These are phyloP conservation scores for Hydractinia symbiolongicarpus DNA, from an alignment of 30 jellyfish, hydroid and myxozoan genomes.

Conservation along the genomic window DNA sequence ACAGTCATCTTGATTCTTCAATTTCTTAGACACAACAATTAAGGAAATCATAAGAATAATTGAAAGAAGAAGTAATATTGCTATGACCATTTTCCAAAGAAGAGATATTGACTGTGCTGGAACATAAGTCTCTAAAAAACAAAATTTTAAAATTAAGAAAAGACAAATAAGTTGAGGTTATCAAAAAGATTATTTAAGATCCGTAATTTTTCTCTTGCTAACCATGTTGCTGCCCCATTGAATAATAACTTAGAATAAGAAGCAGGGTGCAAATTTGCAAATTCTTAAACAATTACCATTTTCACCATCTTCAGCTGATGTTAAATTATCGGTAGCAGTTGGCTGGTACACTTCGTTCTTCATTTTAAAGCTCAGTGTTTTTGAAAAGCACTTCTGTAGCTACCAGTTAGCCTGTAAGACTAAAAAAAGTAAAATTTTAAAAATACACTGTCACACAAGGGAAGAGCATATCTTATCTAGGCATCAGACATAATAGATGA, in stretches of 20 bases:
- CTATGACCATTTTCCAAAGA: constrained; percentile 12
- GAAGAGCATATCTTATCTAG: too few species aligned
- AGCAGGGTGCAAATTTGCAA: too few species aligned
- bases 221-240: too few species aligned
- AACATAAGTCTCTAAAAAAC: constrained; percentile 5
- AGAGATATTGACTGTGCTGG: not conserved
- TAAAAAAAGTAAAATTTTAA: too few species aligned
- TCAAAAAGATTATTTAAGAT: too few species aligned
- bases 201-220: too few species aligned
- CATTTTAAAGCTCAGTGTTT: not conserved
- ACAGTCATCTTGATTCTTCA: constrained; percentile 8
- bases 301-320: constrained; percentile 9
- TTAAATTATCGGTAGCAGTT: constrained; percentile 15
- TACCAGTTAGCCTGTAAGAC: too few species aligned
- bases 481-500: too few species aligned
- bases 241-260: too few species aligned
- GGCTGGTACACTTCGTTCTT: constrained; percentile 29
- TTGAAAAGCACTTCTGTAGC: not conserved
- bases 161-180: too few species aligned
- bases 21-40: constrained; percentile 11
- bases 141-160: not conserved
- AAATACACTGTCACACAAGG: too few species aligned
- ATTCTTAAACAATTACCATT: too few species aligned
- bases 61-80: not conserved
- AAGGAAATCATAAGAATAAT: constrained; percentile 2